Evolutionary conservation across 2,888 invertebrate species (phyloP).

Genomic region (Unio delphinus): DNA sequence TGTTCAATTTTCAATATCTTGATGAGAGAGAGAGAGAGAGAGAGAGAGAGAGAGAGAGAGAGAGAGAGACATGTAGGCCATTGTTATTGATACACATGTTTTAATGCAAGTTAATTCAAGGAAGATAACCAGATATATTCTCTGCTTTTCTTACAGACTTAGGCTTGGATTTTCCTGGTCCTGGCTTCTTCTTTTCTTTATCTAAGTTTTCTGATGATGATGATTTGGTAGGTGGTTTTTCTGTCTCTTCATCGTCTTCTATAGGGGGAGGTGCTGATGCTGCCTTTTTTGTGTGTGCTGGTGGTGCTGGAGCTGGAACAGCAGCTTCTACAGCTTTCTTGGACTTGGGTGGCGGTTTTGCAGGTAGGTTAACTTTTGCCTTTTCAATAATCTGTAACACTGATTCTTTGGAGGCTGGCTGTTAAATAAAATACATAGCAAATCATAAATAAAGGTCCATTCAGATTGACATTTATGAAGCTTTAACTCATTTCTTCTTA

Average conservation of each 20-base stretch:
- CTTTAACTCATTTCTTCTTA: background rate
- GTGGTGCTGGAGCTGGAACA: constrained; percentile 20
- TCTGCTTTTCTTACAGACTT: constrained; percentile 31
- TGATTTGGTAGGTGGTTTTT: constrained; percentile 36
- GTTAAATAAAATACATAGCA: constrained; percentile 18
- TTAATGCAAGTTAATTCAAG: too few relatives aligned
- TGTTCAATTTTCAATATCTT: too few relatives aligned
- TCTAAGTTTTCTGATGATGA: constrained; percentile 36
- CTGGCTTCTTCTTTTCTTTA: constrained; percentile 21
- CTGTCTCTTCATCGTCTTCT: constrained; percentile 45
- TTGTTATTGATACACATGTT: too few relatives aligned
- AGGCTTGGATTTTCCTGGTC: constrained; percentile 35
- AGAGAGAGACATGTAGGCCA: too few relatives aligned
- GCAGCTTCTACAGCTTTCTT: constrained; percentile 39
- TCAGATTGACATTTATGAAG: too few relatives aligned
- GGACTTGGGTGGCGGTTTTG: constrained; percentile 74
- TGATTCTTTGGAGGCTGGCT: constrained; percentile 73
- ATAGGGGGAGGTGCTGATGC: constrained; percentile 19
- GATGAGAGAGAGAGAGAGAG: too few relatives aligned
- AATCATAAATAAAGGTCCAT: background rate
- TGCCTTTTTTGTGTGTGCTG: constrained; percentile 23
- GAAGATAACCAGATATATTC: too few relatives aligned
- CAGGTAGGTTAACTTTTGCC: constrained; percentile 86
- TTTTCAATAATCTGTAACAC: constrained; percentile 88
- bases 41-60: too few relatives aligned